These are phyloP conservation scores for Lophotriccus pileatus DNA, from an alignment of 2,797 vertebrate species.

Conservation along the genomic window DNA sequence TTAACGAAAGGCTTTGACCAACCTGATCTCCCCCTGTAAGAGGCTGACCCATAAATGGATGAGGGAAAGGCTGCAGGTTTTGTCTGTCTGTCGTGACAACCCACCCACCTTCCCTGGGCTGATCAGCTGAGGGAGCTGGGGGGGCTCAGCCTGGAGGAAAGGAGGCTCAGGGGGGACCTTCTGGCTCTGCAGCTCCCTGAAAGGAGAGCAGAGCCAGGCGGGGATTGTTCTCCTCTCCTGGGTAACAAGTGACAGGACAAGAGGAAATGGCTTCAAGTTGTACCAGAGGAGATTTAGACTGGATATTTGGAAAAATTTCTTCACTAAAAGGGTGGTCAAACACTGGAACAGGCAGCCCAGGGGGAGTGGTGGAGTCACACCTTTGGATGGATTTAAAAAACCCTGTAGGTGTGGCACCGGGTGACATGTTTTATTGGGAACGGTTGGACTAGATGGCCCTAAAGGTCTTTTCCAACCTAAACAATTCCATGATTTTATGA, in stretches of 20 bases:
- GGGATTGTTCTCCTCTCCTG: background rate
- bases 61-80: background rate
- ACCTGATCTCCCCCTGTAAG: background rate
- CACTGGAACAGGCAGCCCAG: background rate
- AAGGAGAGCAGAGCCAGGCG: background rate
- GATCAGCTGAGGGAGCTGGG: background rate
- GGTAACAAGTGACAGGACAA: background rate
- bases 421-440: background rate
- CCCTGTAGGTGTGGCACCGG: rapidly evolving
- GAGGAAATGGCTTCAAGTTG: background rate
- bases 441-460: rapidly evolving
- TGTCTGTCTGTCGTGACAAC: background rate
- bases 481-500: too few species aligned
- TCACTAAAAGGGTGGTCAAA: background rate
- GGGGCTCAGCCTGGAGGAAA: background rate
- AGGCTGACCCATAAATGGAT: background rate
- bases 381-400: background rate
- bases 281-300: background rate
- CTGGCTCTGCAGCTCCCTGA: background rate
- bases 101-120: background rate
- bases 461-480: background rate
- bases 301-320: background rate
- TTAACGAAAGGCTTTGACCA: background rate
- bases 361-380: background rate
- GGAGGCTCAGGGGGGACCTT: background rate